Percentiles rank a stretch among this genome's conserved stretches.
Conservation (phyloP, 2,113 vertebrate species). For the Percopsis transmontana region DNA sequence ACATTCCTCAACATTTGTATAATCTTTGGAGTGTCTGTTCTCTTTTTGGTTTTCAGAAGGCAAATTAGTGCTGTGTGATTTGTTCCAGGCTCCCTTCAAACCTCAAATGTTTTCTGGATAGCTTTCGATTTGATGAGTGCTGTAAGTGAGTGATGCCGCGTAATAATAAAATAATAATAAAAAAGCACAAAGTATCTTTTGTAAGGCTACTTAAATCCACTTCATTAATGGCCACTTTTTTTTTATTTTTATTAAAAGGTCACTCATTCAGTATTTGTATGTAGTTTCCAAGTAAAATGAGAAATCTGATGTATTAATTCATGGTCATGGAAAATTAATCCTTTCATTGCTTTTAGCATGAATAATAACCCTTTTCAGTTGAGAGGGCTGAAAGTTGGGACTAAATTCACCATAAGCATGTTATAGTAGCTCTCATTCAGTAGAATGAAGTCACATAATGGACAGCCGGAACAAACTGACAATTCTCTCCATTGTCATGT, state of each 20-base stretch:
- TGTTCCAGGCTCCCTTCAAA: slow-evolving; percentile 13
- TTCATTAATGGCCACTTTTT: not conserved
- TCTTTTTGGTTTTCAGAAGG: slow-evolving; percentile 12
- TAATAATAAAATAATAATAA: too few relatives aligned
- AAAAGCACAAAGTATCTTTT: not conserved
- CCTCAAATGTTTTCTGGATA: not conserved
- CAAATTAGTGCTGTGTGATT: slow-evolving; percentile 13
- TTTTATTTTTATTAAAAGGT: not conserved
- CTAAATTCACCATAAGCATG: too few relatives aligned
- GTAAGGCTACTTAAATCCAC: not conserved
- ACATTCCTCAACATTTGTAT: slow-evolving; percentile 22
- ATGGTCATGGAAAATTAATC: too few relatives aligned
- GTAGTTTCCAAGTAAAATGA: not conserved
- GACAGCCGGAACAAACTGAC: too few relatives aligned
- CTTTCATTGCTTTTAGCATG: too few relatives aligned
- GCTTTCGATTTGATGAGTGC: slow-evolving; percentile 27
- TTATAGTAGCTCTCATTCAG: too few relatives aligned
- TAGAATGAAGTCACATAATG: too few relatives aligned
- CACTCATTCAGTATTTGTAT: not conserved
- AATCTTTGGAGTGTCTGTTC: not conserved
- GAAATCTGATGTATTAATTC: too few relatives aligned
- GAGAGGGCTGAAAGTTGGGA: too few relatives aligned
- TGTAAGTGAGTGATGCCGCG: not conserved
- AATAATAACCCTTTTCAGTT: too few relatives aligned
- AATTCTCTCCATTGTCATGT: too few relatives aligned